Percentiles rank a stretch among this genome's conserved stretches.
phyloP scores from a whole-genome alignment of 2,113 vertebrate species.

The Dicaeum eximium region DNA sequence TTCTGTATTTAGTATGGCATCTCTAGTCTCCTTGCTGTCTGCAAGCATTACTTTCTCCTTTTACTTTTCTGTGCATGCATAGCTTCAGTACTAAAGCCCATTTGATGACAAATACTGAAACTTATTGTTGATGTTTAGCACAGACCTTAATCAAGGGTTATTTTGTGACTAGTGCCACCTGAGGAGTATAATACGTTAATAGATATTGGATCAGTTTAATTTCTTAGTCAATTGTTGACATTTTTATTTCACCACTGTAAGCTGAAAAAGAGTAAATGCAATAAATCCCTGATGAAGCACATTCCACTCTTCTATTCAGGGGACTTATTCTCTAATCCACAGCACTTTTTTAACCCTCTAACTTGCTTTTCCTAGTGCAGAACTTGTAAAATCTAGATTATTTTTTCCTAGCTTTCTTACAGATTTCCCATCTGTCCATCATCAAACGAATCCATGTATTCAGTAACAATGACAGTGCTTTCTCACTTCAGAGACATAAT shows the following conservation, averaged over 20 bases:
- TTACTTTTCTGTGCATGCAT: neutral
- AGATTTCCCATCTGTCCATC: neutral
- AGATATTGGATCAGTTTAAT: neutral
- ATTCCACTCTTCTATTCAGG: neutral
- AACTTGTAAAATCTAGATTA: neutral
- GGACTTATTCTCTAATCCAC: neutral
- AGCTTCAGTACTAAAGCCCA: neutral
- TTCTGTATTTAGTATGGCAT: neutral
- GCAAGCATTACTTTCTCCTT: neutral
- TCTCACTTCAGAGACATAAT: neutral
- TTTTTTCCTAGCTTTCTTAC: neutral
- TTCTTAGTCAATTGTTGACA: slow-evolving; percentile 2
- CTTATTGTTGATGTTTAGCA: neutral
- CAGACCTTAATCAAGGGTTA: neutral
- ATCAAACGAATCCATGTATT: neutral
- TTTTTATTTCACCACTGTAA: slow-evolving; percentile 7
- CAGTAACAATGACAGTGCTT: neutral
- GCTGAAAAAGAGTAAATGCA: neutral
- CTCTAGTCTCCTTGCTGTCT: neutral
- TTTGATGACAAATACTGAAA: neutral
- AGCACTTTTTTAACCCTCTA: neutral
- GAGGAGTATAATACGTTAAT: neutral
- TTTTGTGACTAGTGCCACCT: neutral
- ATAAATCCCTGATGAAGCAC: neutral
- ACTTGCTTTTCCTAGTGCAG: neutral